Percentiles rank a stretch among this genome's conserved stretches.
These are phyloP conservation scores for Crioceris asparagi DNA, from an alignment of 2,888 invertebrate genomes.

Conservation along the genomic window DNA sequence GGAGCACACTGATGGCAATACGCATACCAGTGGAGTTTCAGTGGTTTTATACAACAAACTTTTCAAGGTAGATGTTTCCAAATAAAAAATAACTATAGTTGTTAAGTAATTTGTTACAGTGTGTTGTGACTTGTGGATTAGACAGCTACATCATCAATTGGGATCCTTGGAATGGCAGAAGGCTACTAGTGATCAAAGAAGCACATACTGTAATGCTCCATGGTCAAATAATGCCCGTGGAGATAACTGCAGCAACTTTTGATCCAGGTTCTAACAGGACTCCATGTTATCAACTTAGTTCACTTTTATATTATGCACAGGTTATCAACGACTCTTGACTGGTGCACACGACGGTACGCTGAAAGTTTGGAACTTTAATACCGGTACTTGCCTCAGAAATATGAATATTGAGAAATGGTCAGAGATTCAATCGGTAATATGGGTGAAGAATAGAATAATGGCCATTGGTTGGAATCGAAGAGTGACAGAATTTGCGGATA, in stretches of 20 bases:
- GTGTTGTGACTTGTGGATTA: slow-evolving; percentile 62
- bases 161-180: slow-evolving; percentile 63
- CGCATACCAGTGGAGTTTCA: slow-evolving; percentile 51
- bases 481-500: slow-evolving; percentile 57
- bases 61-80: slow-evolving; percentile 44
- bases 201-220: slow-evolving; percentile 58
- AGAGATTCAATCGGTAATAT: slow-evolving; percentile 44
- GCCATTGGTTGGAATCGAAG: slow-evolving; percentile 70
- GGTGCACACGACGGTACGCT: slow-evolving; percentile 66
- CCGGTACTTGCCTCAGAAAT: slow-evolving; percentile 59
- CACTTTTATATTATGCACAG: slow-evolving; percentile 27
- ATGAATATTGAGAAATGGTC: slow-evolving; percentile 41
- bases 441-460: slow-evolving; percentile 50
- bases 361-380: slow-evolving; percentile 77
- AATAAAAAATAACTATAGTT: too few species aligned
- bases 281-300: background rate
- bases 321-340: slow-evolving; percentile 47
- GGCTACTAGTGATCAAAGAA: slow-evolving; percentile 55
- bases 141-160: slow-evolving; percentile 76
- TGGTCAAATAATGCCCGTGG: slow-evolving; percentile 55
- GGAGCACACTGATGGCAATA: slow-evolving; percentile 58
- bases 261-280: slow-evolving; percentile 47
- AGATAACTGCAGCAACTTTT: slow-evolving; percentile 68
- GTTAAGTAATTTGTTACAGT: slow-evolving; percentile 11
- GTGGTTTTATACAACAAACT: slow-evolving; percentile 64